A percentile compares a stretch with the other conserved stretches of the same genome.
These are phyloP conservation scores for Toxotes lorentzi DNA, from an alignment of 2,797 vertebrate genomes.

Conservation along the genomic window DNA sequence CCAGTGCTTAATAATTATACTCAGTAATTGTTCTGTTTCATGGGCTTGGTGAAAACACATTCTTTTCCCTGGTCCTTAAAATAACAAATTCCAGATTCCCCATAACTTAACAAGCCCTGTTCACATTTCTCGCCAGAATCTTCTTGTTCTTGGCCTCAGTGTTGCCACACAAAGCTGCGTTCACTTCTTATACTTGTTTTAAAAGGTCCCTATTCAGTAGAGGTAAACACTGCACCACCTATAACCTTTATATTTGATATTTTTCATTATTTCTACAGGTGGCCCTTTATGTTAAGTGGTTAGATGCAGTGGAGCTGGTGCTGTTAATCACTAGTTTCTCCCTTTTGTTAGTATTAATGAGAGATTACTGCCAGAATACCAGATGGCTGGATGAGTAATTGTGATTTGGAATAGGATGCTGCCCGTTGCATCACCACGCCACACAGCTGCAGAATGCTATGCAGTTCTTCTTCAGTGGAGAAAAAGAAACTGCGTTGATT, in stretches of 20 bases:
- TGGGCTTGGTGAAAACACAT: not conserved
- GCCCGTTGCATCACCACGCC: conserved; percentile 6
- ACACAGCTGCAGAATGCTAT: conserved; percentile 29
- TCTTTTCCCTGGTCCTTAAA: conserved; percentile 9
- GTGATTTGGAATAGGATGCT: conserved; percentile 31
- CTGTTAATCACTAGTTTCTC: conserved; percentile 19
- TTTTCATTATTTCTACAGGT: conserved; percentile 18
- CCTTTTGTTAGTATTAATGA: conserved; percentile 38
- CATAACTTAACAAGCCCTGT: conserved; percentile 14
- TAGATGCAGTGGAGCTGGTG: conserved; percentile 12
- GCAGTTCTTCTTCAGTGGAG: not conserved
- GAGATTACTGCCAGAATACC: conserved; percentile 37
- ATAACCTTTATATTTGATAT: not conserved
- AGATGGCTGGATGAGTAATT: conserved; percentile 45
- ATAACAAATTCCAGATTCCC: conserved; percentile 18
- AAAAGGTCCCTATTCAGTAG: not conserved
- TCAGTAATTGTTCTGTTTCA: conserved; percentile 7
- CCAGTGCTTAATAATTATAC: not conserved
- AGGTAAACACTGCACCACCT: not conserved
- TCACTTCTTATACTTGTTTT: not conserved
- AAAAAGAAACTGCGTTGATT: conserved; percentile 16
- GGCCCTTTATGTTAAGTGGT: conserved; percentile 21
- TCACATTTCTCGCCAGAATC: not conserved
- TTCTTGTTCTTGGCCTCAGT: conserved; percentile 27
- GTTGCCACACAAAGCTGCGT: not conserved